Base-by-base conservation (phyloP, 2,113 vertebrate species). In the Psettodes erumei region DNA sequence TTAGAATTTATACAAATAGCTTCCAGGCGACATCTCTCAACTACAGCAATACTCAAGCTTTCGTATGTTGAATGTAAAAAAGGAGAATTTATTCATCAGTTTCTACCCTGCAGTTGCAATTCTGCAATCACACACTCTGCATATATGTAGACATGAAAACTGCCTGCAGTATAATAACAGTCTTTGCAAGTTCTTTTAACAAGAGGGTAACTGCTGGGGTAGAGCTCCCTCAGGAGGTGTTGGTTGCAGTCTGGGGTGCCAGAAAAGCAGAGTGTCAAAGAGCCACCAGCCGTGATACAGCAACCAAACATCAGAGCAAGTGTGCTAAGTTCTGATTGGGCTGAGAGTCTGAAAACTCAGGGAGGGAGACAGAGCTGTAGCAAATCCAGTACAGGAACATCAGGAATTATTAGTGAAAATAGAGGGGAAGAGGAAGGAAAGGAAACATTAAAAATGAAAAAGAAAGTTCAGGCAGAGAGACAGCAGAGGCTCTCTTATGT, bases 401-500 rank as follows among this genome's bases (percentile, higher is more conserved):
- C 21, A 38, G 32, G 33, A 43, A 33, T 76, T 25, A 40, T 62
- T 19, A 40, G 59, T 25, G 43, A 74, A 71, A 73, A 62, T 32
- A 27, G 50, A 64, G 60, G 47, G 30, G 9, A 1, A 53, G 45
- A 61, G 63, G 63, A 77, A 77, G 51, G 62, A 74, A 76, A 38
- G 25, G 61, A 77, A 33, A 78, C 68, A 73, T 53, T 76, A 71
- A 35, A 59, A 21, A 43, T 15, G n/a, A 53, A 50, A 68, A 65
- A 76, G 37, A 77, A 78, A 63, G 55, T 38, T 16, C 48, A 47
- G 30, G 25, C 3, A 51, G 59, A 72, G 59, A 48, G 55, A 79
- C 81, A 76, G 65, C 73, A 67, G 58, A 78, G 56, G 19, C 65
- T 54, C 55, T 60, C 65, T 78, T 72, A 75, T 72, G 76, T 78